Conservation (phyloP, 2,113 vertebrate genomes). For the Xyliphius kryptos region DNA sequence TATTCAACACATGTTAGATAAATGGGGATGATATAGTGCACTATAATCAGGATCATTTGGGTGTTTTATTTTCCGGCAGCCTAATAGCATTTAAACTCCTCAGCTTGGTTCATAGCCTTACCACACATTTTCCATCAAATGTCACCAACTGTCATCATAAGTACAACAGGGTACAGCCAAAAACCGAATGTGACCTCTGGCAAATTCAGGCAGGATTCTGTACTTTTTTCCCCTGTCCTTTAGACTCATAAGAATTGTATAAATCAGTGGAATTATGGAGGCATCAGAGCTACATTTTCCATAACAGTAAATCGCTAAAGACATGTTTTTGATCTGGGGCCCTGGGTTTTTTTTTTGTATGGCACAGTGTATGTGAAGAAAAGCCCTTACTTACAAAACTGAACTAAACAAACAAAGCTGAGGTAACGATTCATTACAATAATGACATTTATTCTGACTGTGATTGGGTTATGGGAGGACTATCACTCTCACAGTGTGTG, state of each 20-base stretch:
- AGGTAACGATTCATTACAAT: constrained; percentile 32
- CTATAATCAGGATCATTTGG: no score
- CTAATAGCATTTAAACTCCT: neutral
- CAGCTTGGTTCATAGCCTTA: neutral
- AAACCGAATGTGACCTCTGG: constrained; percentile 18
- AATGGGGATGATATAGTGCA: no score
- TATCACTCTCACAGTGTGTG: constrained; percentile 18
- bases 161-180: constrained; percentile 10
- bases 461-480: constrained; percentile 32
- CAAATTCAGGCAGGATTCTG: neutral
- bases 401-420: no score
- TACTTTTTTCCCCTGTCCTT: neutral
- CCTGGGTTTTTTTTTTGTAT: constrained; percentile 24
- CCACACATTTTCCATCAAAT: constrained; percentile 6
- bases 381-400: no score
- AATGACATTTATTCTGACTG: constrained; percentile 34
- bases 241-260: constrained; percentile 25
- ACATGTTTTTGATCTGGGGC: constrained; percentile 28
- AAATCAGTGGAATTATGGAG: constrained; percentile 27
- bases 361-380: no score
- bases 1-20: no score
- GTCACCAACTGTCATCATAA: constrained; percentile 21
- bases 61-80: no score
- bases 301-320: constrained; percentile 15
- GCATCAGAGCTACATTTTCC: constrained; percentile 34